Percentiles rank a stretch among this genome's conserved stretches.
Conservation (phyloP, 53 echinoderm and acorn worm species). For the Holothuria scabra region DNA sequence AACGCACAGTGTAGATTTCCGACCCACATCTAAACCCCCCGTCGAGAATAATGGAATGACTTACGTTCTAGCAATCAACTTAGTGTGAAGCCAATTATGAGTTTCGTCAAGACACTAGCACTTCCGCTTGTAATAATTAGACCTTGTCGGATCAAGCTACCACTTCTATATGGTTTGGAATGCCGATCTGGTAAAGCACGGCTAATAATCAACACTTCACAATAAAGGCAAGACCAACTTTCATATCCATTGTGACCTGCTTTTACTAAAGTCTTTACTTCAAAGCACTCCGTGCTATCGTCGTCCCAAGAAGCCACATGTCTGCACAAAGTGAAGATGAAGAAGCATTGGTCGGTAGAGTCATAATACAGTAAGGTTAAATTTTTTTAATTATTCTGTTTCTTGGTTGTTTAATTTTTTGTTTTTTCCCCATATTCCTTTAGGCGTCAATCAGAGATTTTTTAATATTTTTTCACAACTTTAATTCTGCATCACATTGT, state of each 20-base stretch:
- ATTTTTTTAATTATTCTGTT: no score
- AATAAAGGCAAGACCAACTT: no score
- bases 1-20: no score
- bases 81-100: slow-evolving; percentile 15
- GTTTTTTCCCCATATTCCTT: no score
- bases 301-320: background rate
- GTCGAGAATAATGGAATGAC: slow-evolving; percentile 19
- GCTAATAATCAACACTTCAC: no score
- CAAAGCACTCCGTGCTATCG: no score
- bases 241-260: no score
- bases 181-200: background rate
- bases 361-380: slow-evolving; percentile 11
- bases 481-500: no score
- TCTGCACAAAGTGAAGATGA: slow-evolving; percentile 15
- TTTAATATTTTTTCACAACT: no score
- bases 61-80: slow-evolving; percentile 4
- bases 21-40: background rate
- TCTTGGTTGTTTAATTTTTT: no score
- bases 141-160: slow-evolving; percentile 26
- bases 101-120: slow-evolving; percentile 32
- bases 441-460: no score
- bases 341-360: slow-evolving; percentile 17
- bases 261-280: no score
- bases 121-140: slow-evolving; percentile 19
- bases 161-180: slow-evolving; percentile 3